These are phyloP conservation scores for Aporophyla lueneburgensis DNA, from an alignment of 2,888 invertebrate genomes.

Conservation along the genomic window DNA sequence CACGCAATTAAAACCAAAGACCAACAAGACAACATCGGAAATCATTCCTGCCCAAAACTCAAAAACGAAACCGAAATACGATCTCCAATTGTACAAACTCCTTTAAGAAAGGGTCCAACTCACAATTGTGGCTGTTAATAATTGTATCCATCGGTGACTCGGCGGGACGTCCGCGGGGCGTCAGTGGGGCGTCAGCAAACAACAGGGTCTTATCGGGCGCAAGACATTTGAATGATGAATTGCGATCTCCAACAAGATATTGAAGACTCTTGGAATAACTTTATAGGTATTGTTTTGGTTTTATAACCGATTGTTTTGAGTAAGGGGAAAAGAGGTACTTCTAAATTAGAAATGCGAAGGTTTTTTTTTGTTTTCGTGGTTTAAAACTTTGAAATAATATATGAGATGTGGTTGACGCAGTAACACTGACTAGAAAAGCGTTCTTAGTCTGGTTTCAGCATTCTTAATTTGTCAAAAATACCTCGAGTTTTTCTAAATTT, in stretches of 20 bases:
- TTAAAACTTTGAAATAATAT: background rate
- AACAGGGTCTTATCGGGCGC: conserved; percentile 57
- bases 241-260: conserved; percentile 46
- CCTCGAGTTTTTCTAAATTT: too few species aligned
- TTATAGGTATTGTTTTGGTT: conserved; percentile 47
- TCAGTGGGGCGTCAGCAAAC: conserved; percentile 47
- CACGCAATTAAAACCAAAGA: background rate
- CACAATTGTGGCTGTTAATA: conserved; percentile 58
- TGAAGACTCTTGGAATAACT: conserved; percentile 56
- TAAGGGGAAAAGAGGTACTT: conserved; percentile 10
- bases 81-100: conserved; percentile 56
- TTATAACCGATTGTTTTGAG: conserved; percentile 40
- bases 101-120: conserved; percentile 53
- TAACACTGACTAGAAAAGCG: background rate
- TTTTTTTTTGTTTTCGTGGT: background rate
- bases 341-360: conserved; percentile 11
- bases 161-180: conserved; percentile 6
- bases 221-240: conserved; percentile 67
- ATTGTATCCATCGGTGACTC: conserved; percentile 53
- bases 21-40: background rate
- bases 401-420: background rate
- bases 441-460: too few species aligned
- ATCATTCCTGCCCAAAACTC: background rate
- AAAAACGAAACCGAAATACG: conserved; percentile 25
- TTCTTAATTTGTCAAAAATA: too few species aligned